Evolutionary conservation across 37 sponge, comb jelly and placozoan genomes (phyloP).

Genomic region (Axinella damicornis): DNA sequence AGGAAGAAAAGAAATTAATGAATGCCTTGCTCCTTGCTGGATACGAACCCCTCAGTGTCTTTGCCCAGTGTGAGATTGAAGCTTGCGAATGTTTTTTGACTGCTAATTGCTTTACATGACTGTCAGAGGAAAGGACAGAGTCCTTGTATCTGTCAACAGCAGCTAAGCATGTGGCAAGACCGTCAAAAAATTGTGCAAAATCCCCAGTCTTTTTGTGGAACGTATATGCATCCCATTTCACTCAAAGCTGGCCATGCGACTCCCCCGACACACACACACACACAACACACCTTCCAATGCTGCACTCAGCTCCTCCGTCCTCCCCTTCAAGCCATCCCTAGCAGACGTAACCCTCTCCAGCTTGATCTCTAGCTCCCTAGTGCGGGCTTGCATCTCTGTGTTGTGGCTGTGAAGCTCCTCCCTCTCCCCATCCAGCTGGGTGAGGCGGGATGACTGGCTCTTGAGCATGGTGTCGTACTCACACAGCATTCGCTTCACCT

Average conservation of each 20-base stretch:
- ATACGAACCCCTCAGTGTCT: no score
- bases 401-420: neutral
- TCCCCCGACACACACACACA: no score
- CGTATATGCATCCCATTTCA: no score
- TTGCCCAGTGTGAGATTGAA: no score
- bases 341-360: neutral
- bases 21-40: neutral
- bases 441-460: conserved; percentile 7
- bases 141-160: no score
- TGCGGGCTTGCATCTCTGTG: conserved; percentile 1
- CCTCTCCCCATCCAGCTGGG: neutral
- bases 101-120: no score
- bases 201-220: neutral
- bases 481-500: neutral
- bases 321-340: neutral
- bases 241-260: no score
- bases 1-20: neutral
- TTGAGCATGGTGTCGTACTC: conserved; percentile 19
- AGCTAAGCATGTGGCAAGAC: no score
- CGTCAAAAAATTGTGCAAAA: no score
- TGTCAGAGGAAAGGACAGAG: no score
- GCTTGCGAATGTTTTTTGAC: no score
- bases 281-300: conserved; percentile 6
- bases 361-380: neutral
- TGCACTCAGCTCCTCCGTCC: conserved; percentile 22